Evolutionary conservation across 2,797 vertebrate species (phyloP).

Genomic region (Pipistrellus kuhlii): DNA sequence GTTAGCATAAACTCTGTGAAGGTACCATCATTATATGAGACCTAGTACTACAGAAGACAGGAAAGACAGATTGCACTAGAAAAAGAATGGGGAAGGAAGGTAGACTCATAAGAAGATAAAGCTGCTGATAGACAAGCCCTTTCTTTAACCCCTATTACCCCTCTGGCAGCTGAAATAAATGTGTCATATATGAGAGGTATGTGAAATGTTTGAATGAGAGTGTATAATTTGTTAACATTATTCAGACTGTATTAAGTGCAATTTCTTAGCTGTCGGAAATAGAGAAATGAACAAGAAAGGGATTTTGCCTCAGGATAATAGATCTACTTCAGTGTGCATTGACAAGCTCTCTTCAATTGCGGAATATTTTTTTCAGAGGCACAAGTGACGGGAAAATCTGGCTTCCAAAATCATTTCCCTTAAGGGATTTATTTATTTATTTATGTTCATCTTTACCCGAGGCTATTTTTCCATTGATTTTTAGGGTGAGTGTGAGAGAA

Average conservation of each 20-base stretch:
- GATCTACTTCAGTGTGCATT: neutral
- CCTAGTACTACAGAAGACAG: neutral
- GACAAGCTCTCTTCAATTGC: neutral
- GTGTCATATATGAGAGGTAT: neutral
- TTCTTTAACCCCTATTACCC: neutral
- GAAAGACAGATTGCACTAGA: neutral
- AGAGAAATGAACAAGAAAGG: constrained; percentile 25
- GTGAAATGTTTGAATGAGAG: neutral
- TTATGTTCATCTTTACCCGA: too few relatives aligned
- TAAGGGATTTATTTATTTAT: neutral
- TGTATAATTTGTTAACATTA: constrained; percentile 7
- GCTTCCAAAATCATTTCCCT: constrained; percentile 19
- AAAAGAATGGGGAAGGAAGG: neutral
- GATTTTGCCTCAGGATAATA: neutral
- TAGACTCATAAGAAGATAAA: neutral
- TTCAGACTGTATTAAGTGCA: neutral
- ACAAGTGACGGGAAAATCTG: neutral
- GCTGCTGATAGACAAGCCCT: neutral
- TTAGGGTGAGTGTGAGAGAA: too few relatives aligned
- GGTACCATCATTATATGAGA: neutral
- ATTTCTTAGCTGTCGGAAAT: neutral
- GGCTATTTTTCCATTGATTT: too few relatives aligned
- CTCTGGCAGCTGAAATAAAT: neutral
- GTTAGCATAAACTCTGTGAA: neutral
- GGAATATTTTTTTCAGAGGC: neutral